Percentiles rank a stretch among this genome's conserved stretches.
These are phyloP conservation scores for Alces alces DNA, from an alignment of 2,113 vertebrate species.

Conservation along the genomic window DNA sequence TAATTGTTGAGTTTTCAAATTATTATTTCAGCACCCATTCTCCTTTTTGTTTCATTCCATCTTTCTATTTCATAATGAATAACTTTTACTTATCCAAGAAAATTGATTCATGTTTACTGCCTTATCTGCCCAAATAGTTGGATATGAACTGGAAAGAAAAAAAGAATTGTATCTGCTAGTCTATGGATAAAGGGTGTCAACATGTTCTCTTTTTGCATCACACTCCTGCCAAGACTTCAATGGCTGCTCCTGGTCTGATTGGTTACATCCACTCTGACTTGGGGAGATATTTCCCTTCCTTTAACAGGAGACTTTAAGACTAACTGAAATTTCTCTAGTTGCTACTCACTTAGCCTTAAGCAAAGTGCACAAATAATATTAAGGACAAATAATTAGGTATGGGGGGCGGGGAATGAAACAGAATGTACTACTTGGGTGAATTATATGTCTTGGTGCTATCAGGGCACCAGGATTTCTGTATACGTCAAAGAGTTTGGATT, in stretches of 20 bases:
- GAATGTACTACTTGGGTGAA: background rate
- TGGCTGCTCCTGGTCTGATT: background rate
- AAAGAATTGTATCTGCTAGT: background rate
- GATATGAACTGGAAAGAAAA: background rate
- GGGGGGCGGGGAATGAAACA: background rate
- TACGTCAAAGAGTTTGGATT: background rate
- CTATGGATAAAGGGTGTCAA: background rate
- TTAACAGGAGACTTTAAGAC: background rate
- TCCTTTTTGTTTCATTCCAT: background rate
- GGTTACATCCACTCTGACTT: background rate
- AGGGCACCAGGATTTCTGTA: background rate
- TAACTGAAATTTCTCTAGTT: background rate
- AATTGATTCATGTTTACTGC: background rate
- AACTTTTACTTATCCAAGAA: background rate
- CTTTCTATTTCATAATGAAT: background rate
- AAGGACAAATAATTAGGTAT: background rate
- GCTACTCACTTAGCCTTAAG: background rate
- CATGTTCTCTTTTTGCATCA: background rate
- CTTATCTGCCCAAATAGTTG: background rate
- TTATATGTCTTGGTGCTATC: background rate
- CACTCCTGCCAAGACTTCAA: background rate
- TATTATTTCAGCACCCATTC: background rate
- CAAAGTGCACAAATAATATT: background rate
- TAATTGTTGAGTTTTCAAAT: background rate
- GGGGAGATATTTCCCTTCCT: background rate